Evolutionary conservation across 1,140 invertebrate species (phyloP).

Genomic region (Arctopsyche grandis): DNA sequence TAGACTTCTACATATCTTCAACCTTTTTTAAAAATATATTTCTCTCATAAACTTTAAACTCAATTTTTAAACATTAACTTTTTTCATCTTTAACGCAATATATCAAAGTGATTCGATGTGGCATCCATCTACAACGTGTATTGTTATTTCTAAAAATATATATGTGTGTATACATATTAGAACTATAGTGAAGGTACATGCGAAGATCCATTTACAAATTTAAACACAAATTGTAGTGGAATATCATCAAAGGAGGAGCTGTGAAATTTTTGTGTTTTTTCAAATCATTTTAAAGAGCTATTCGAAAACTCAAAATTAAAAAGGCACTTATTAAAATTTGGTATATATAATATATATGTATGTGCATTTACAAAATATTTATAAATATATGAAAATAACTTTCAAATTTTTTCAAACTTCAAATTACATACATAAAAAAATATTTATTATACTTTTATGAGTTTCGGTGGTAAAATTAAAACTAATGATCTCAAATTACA

Average conservation of each 20-base stretch:
- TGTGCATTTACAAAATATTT: background rate
- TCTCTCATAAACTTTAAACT: conserved; percentile 39
- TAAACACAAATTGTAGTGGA: background rate
- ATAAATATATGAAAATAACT: no score
- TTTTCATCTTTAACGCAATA: conserved; percentile 36
- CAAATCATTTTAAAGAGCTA: no score
- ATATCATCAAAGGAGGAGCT: no score
- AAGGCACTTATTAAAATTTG: conserved; percentile 14
- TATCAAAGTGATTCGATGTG: conserved; percentile 30
- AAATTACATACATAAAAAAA: background rate
- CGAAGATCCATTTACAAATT: background rate
- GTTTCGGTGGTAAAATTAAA: no score
- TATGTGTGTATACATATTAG: background rate
- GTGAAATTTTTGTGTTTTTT: no score
- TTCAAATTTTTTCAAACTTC: no score
- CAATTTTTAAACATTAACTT: conserved; percentile 28
- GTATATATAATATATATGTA: background rate
- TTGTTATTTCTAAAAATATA: conserved; percentile 9
- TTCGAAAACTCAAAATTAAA: background rate
- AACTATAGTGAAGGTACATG: background rate
- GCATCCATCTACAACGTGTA: conserved; percentile 31
- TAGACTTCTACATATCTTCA: conserved; percentile 15
- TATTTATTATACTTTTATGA: background rate
- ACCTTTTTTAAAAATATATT: conserved; percentile 41
- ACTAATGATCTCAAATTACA: no score